phyloP scores from a whole-genome alignment of 2,888 invertebrate species.

The Rhopalosiphum nymphaeae region DNA sequence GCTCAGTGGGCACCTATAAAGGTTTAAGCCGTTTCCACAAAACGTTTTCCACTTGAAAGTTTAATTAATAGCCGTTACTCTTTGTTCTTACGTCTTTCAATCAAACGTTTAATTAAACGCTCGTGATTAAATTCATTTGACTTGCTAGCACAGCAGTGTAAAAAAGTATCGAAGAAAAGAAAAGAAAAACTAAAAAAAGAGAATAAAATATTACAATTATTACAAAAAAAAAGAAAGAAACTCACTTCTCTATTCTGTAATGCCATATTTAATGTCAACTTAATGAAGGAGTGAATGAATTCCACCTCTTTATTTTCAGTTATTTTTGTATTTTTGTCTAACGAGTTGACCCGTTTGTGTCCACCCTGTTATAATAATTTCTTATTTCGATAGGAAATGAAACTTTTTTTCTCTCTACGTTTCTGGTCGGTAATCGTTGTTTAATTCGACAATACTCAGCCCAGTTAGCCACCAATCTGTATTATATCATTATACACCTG shows the following conservation, averaged over 20 bases:
- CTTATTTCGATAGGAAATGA: slow-evolving; percentile 45
- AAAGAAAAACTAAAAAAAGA: background rate
- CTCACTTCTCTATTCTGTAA: background rate
- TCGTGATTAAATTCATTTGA: slow-evolving; percentile 42
- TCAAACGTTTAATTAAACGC: slow-evolving; percentile 54
- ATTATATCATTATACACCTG: background rate
- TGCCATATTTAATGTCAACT: slow-evolving; percentile 3
- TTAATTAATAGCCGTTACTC: slow-evolving; percentile 43
- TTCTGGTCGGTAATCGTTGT: background rate
- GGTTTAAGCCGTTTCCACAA: background rate
- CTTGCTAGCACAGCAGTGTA: background rate
- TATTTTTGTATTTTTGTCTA: slow-evolving; percentile 16
- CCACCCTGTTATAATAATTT: slow-evolving; percentile 3
- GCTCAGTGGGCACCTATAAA: background rate
- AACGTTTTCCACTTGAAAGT: slow-evolving; percentile 29
- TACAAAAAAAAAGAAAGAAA: background rate
- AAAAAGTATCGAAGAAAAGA: background rate
- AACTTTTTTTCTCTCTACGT: background rate
- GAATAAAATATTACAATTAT: background rate
- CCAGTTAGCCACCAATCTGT: background rate
- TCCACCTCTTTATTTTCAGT: background rate
- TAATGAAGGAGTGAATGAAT: slow-evolving; percentile 2
- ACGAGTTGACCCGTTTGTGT: background rate
- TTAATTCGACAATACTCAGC: background rate
- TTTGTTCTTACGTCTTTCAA: slow-evolving; percentile 45